Conservation (phyloP, 1,140 invertebrate species). For the Scaptomyza pallida region DNA sequence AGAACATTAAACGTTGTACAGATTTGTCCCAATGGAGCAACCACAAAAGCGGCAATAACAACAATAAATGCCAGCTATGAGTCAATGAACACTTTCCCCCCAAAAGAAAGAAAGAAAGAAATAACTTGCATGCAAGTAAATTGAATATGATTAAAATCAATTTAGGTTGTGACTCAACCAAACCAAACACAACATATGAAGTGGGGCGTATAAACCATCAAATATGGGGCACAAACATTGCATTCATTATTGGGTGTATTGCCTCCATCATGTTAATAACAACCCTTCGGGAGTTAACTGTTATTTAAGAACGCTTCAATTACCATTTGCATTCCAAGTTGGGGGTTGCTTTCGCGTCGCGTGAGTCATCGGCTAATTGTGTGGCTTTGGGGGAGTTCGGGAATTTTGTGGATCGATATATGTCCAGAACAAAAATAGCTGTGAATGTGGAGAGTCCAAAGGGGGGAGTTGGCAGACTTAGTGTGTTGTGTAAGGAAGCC, state of each 20-base stretch:
- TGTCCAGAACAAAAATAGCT: too few relatives aligned
- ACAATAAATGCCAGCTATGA: conserved; percentile 23
- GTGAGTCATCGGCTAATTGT: conserved; percentile 36
- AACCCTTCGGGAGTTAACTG: conserved; percentile 1
- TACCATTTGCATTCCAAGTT: not conserved
- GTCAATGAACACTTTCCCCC: conserved; percentile 31
- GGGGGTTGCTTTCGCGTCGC: not conserved
- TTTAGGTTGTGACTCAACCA: conserved; percentile 38
- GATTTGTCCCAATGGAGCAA: not conserved
- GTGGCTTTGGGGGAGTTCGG: conserved; percentile 6
- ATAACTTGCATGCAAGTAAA: conserved; percentile 62
- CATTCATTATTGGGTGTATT: not conserved
- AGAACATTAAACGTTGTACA: conserved; percentile 1
- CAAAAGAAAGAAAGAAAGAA: conserved; percentile 24
- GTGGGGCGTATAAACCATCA: too few relatives aligned
- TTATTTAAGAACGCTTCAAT: conserved; percentile 1
- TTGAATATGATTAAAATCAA: conserved; percentile 82
- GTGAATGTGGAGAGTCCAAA: too few relatives aligned
- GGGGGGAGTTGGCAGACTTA: too few relatives aligned
- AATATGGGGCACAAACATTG: not conserved
- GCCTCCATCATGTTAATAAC: not conserved
- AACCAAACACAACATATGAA: not conserved
- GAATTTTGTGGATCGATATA: conserved; percentile 37
- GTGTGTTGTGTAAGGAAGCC: too few relatives aligned
- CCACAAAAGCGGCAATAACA: conserved; percentile 2